Conservation (phyloP, 2,888 invertebrate genomes). For the Heliconius ismenius region DNA sequence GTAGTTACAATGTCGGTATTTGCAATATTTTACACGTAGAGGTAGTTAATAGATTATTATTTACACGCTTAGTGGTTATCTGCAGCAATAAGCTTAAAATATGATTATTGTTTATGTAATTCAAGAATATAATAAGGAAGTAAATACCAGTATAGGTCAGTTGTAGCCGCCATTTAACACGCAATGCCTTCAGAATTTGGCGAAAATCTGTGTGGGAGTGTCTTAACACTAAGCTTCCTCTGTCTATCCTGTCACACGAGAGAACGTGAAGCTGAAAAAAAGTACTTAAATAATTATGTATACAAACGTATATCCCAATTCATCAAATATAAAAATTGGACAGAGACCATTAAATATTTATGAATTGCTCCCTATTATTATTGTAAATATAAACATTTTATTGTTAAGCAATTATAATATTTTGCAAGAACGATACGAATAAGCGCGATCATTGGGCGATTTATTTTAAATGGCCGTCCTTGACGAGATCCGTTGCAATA, state of each 20-base stretch:
- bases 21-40: slow-evolving; percentile 10
- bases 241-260: too few relatives aligned
- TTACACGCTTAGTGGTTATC: slow-evolving; percentile 14
- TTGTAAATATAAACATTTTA: background rate
- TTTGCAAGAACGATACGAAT: slow-evolving; percentile 30
- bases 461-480: slow-evolving; percentile 56
- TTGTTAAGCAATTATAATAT: slow-evolving; percentile 19
- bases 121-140: background rate
- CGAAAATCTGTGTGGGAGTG: too few relatives aligned
- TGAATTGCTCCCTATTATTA: background rate
- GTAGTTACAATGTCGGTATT: slow-evolving; percentile 11
- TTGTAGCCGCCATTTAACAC: too few relatives aligned
- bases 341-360: background rate
- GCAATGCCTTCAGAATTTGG: too few relatives aligned
- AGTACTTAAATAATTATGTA: background rate
- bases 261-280: too few relatives aligned
- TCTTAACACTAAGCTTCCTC: too few relatives aligned
- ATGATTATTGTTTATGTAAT: background rate
- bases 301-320: background rate
- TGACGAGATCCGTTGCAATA: slow-evolving; percentile 60
- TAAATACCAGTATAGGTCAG: too few relatives aligned
- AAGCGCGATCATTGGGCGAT: slow-evolving; percentile 46
- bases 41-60: background rate
- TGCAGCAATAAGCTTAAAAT: slow-evolving; percentile 3
- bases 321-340: background rate